Evolutionary conservation across 2,113 vertebrate species (phyloP).

Genomic region (Chrysemys picta): DNA sequence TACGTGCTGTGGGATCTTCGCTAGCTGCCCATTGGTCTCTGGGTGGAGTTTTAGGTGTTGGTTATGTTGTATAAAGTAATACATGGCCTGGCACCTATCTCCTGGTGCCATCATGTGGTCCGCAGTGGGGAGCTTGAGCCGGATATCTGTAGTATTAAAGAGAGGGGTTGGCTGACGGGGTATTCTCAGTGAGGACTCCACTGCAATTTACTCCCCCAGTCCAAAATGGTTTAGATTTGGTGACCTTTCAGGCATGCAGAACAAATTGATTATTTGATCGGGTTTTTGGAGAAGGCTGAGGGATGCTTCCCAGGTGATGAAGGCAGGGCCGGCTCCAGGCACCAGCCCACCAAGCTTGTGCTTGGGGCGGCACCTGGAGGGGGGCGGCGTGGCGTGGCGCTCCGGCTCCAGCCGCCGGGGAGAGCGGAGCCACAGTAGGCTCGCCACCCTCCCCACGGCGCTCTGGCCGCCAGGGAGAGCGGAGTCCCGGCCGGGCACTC

Average conservation of each 20-base stretch:
- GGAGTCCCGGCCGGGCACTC: no score
- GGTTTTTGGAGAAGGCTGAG: background rate
- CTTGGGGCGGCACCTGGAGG: no score
- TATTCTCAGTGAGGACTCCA: rapidly evolving
- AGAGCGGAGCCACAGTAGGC: no score
- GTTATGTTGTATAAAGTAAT: constrained; percentile 2
- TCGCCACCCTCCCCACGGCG: no score
- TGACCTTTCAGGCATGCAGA: background rate
- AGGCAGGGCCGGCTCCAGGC: background rate
- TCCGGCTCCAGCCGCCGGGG: no score
- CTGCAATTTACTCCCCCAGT: background rate
- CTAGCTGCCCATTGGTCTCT: background rate
- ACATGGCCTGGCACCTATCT: background rate
- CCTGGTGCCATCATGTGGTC: rapidly evolving
- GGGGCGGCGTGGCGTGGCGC: no score
- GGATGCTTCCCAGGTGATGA: background rate
- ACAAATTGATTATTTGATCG: background rate
- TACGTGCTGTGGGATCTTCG: background rate
- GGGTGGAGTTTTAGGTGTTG: background rate
- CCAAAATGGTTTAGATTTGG: background rate
- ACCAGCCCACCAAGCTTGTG: no score
- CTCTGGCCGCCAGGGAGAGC: no score
- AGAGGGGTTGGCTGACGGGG: background rate
- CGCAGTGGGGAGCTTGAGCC: background rate
- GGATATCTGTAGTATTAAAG: background rate